A percentile compares a stretch with the other conserved stretches of the same genome.
Conservation (phyloP, 2,797 vertebrate genomes). For the Morus bassanus region DNA sequence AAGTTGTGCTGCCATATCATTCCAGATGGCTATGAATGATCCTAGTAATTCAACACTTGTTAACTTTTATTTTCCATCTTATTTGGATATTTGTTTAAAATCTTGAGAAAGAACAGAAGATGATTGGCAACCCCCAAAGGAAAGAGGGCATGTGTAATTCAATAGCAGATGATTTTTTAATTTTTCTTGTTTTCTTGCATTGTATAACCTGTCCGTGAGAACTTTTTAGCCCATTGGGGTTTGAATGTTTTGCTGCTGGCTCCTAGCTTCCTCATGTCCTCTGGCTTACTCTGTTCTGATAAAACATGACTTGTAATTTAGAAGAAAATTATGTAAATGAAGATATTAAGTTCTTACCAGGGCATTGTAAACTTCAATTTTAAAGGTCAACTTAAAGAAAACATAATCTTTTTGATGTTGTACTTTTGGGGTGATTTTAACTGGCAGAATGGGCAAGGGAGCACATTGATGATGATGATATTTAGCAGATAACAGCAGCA, state of each 20-base stretch:
- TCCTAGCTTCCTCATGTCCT: background rate
- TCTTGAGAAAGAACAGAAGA: background rate
- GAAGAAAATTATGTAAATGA: constrained; percentile 55
- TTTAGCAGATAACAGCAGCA: background rate
- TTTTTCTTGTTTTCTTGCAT: background rate
- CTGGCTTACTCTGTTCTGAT: constrained; percentile 15
- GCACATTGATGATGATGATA: background rate
- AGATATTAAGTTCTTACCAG: constrained; percentile 41
- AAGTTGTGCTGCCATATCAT: background rate
- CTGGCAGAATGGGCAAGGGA: background rate
- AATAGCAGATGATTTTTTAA: background rate
- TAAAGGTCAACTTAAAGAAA: constrained; percentile 47
- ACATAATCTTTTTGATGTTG: constrained; percentile 25
- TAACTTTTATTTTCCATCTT: background rate
- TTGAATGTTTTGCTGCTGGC: constrained; percentile 28
- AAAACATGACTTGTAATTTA: constrained; percentile 47
- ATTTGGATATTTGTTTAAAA: background rate
- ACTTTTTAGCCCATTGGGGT: background rate
- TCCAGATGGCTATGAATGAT: background rate
- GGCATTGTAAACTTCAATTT: constrained; percentile 39
- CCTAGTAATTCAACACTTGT: background rate
- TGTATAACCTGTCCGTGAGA: constrained; percentile 23
- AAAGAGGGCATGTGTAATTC: background rate
- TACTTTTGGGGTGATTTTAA: constrained; percentile 26
- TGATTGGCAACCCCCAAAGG: background rate